phyloP scores from a whole-genome alignment of 2,113 vertebrate genomes.

The Lampris megalopsis region DNA sequence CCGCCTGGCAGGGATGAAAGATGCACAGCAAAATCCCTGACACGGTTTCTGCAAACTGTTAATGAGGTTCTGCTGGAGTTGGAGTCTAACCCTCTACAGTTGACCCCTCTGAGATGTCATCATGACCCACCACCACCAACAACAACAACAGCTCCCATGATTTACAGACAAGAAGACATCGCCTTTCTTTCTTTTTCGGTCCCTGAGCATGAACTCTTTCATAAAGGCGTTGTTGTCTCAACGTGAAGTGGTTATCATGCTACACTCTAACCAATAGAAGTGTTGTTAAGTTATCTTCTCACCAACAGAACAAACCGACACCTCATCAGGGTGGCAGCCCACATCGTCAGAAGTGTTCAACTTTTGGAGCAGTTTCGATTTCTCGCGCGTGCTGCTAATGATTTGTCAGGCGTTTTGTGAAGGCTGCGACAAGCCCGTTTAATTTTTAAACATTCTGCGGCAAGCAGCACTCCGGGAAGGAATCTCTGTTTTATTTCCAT shows the following conservation, averaged over 20 bases:
- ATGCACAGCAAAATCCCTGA: too few relatives aligned
- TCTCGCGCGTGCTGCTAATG: constrained; percentile 44
- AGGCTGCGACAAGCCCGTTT: constrained; percentile 56
- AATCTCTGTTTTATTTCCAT: constrained; percentile 70
- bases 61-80: too few relatives aligned
- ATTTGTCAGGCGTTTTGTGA: constrained; percentile 62
- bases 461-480: constrained; percentile 43
- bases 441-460: constrained; percentile 69
- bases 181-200: neutral
- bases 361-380: constrained; percentile 47
- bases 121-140: too few relatives aligned
- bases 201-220: constrained; percentile 34
- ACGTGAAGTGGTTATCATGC: constrained; percentile 30
- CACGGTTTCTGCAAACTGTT: too few relatives aligned
- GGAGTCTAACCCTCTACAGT: too few relatives aligned
- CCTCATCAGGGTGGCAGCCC: constrained; percentile 23
- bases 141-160: too few relatives aligned
- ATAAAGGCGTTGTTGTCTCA: constrained; percentile 45
- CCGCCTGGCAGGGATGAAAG: too few relatives aligned
- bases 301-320: constrained; percentile 46
- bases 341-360: constrained; percentile 50
- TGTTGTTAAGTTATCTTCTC: constrained; percentile 41
- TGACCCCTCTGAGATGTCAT: too few relatives aligned
- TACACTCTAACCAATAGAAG: constrained; percentile 48
- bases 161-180: neutral